phyloP scores from a whole-genome alignment of 2,888 invertebrate species.

The Arge pagana region DNA sequence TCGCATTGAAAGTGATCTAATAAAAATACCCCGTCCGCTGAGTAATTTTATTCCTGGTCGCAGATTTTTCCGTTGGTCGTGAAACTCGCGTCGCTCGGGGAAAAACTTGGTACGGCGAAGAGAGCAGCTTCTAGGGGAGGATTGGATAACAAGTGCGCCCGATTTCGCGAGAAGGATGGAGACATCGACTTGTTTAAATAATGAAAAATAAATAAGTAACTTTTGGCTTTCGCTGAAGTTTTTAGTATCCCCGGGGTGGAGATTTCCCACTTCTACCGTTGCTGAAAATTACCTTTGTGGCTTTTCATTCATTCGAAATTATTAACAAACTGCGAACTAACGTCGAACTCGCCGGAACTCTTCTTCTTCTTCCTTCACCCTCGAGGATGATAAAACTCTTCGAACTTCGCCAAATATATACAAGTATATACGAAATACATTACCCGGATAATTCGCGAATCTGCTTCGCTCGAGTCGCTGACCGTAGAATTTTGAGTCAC shows the following conservation, averaged over 20 bases:
- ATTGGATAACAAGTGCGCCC: background rate
- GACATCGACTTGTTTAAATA: slow-evolving; percentile 2
- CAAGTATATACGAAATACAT: background rate
- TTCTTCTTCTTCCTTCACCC: slow-evolving; percentile 1
- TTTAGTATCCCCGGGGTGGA: slow-evolving; percentile 7
- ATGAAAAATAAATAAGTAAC: slow-evolving; percentile 13
- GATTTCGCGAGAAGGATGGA: background rate
- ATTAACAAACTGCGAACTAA: slow-evolving; percentile 16
- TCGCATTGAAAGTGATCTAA: no score
- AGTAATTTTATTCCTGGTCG: no score
- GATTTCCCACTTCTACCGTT: slow-evolving; percentile 7
- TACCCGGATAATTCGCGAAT: no score
- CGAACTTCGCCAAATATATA: background rate
- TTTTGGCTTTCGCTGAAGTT: background rate
- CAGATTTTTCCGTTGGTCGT: background rate
- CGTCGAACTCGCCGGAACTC: no score
- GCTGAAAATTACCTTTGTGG: slow-evolving; percentile 8
- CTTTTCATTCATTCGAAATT: slow-evolving; percentile 13
- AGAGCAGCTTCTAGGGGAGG: background rate
- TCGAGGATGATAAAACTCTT: slow-evolving; percentile 12
- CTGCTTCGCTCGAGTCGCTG: no score
- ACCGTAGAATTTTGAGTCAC: no score
- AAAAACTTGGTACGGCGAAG: no score
- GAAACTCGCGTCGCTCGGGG: no score
- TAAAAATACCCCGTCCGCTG: no score